A percentile compares a stretch with the other conserved stretches of the same genome.
These are phyloP conservation scores for Mormyrops attenuatus DNA, from an alignment of 2,797 vertebrate genomes.

Conservation along the genomic window DNA sequence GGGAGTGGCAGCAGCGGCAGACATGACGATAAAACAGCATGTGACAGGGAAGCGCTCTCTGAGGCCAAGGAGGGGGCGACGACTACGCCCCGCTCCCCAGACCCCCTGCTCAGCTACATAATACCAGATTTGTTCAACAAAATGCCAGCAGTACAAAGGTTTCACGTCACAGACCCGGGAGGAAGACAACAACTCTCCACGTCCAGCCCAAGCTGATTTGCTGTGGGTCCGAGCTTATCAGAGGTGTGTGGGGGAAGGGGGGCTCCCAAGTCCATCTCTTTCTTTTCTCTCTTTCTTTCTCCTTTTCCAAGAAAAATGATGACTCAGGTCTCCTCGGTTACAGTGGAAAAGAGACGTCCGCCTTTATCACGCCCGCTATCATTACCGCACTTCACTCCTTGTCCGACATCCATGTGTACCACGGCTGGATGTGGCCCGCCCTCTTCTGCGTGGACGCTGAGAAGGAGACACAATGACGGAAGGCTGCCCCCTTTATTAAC, in stretches of 20 bases:
- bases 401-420: conserved; percentile 60
- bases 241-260: conserved; percentile 46
- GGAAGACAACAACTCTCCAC: conserved; percentile 22
- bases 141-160: conserved; percentile 25
- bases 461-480: neutral
- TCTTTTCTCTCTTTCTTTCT: neutral
- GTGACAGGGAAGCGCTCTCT: conserved; percentile 25
- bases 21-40: conserved; percentile 34
- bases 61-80: conserved; percentile 38
- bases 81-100: neutral
- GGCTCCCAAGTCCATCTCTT: neutral
- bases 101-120: conserved; percentile 8
- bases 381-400: conserved; percentile 51
- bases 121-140: conserved; percentile 27
- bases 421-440: conserved; percentile 42
- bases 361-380: conserved; percentile 18
- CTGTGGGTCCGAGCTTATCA: conserved; percentile 13
- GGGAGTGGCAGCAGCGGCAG: neutral
- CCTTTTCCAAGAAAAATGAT: conserved; percentile 17
- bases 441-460: conserved; percentile 33
- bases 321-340: conserved; percentile 18
- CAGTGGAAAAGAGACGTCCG: conserved; percentile 13
- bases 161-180: conserved; percentile 29
- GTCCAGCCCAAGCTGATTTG: conserved; percentile 18
- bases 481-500: conserved; percentile 37